phyloP scores from a whole-genome alignment of 2,113 vertebrate species.

The Xenotilapia longispinis region DNA sequence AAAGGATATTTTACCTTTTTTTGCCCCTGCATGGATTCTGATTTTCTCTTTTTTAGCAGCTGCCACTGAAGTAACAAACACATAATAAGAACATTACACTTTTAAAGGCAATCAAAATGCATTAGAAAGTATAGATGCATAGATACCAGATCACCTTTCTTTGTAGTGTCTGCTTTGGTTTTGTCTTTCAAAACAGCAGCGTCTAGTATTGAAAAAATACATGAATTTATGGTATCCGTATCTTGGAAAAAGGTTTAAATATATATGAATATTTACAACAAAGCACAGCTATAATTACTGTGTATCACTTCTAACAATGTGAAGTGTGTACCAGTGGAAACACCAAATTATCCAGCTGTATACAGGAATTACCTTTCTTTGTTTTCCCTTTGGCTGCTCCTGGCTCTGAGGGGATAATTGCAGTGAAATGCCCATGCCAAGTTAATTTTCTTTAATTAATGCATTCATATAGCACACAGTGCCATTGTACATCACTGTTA shows the following conservation, averaged over 20 bases:
- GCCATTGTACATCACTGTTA: background rate
- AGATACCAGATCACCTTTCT: slow-evolving; percentile 4
- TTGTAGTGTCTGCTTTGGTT: background rate
- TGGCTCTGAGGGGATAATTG: slow-evolving; percentile 22
- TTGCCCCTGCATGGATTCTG: background rate
- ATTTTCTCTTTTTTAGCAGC: slow-evolving; percentile 16
- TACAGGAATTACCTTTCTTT: slow-evolving; percentile 44
- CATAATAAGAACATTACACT: background rate
- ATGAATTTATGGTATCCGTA: background rate
- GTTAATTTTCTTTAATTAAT: slow-evolving; percentile 15
- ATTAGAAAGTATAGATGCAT: background rate
- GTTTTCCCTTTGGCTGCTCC: background rate
- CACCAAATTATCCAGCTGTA: background rate
- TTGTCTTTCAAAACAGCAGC: background rate
- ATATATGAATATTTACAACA: background rate
- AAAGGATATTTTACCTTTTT: slow-evolving; percentile 33
- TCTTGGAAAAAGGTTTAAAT: background rate
- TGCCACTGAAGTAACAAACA: background rate
- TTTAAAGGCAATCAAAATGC: background rate
- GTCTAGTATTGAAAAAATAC: background rate
- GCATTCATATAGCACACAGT: background rate
- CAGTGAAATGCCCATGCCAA: background rate
- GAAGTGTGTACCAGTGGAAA: background rate
- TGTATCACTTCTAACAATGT: background rate
- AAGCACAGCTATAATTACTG: background rate